Conservation (phyloP, 2,113 vertebrate species). For the Mobula hypostoma region DNA sequence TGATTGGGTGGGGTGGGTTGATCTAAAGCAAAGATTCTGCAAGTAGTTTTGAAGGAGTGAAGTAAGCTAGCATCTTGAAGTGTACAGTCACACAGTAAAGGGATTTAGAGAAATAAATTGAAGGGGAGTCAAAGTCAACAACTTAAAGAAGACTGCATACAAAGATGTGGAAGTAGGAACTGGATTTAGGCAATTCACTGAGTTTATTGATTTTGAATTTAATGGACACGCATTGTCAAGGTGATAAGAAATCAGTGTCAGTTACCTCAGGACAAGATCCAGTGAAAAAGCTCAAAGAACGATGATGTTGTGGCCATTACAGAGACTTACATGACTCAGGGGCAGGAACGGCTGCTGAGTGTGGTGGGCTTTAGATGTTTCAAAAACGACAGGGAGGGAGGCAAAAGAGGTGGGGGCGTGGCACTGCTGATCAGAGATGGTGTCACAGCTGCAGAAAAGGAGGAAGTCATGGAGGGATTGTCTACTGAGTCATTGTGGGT, state of each 20-base stretch:
- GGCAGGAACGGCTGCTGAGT: too few species aligned
- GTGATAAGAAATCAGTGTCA: not conserved
- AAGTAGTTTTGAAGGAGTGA: not conserved
- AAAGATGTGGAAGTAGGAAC: not conserved
- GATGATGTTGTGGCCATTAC: too few species aligned
- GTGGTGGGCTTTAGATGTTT: too few species aligned
- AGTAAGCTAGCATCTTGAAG: not conserved
- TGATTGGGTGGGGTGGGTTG: not conserved
- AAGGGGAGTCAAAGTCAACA: not conserved
- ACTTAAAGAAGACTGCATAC: not conserved
- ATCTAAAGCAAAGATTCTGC: not conserved
- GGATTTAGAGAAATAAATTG: not conserved
- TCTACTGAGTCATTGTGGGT: too few species aligned
- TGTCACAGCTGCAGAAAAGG: too few species aligned
- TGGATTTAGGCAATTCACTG: not conserved
- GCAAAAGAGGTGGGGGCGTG: too few species aligned
- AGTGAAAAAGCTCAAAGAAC: not conserved
- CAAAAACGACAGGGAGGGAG: too few species aligned
- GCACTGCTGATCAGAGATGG: too few species aligned
- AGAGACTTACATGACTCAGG: too few species aligned
- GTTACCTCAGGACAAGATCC: not conserved
- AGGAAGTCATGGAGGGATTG: too few species aligned
- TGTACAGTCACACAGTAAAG: not conserved
- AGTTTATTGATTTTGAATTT: not conserved
- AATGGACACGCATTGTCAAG: too few species aligned